Percentiles rank a stretch among this genome's conserved stretches.
Evolutionary conservation across 1,140 invertebrate species (phyloP).

Genomic region (Drosophila auraria): DNA sequence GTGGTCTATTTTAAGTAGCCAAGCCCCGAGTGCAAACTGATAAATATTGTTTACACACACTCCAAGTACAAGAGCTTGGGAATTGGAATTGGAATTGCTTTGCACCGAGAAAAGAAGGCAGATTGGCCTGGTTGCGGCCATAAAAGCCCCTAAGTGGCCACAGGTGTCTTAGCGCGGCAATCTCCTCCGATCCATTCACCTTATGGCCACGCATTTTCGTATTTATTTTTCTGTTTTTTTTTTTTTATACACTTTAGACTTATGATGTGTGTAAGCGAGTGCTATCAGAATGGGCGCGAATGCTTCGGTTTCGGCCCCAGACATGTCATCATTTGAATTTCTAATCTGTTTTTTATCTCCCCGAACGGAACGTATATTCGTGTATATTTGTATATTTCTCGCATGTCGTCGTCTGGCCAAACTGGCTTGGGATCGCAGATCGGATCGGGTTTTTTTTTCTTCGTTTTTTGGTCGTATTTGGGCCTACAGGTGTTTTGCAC

Average conservation of each 20-base stretch:
- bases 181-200: slow-evolving; percentile 49
- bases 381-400: slow-evolving; percentile 38
- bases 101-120: slow-evolving; percentile 49
- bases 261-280: slow-evolving; percentile 28
- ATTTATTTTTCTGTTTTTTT: not conserved
- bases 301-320: slow-evolving; percentile 38
- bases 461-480: slow-evolving; percentile 21
- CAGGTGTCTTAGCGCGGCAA: slow-evolving; percentile 54
- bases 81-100: slow-evolving; percentile 58
- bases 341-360: slow-evolving; percentile 80
- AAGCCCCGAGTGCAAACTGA: slow-evolving; percentile 57
- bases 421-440: slow-evolving; percentile 63
- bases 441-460: slow-evolving; percentile 53
- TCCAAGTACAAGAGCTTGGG: slow-evolving; percentile 36
- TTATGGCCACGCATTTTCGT: slow-evolving; percentile 42
- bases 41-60: slow-evolving; percentile 75
- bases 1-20: slow-evolving; percentile 59
- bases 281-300: slow-evolving; percentile 55
- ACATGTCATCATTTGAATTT: slow-evolving; percentile 77
- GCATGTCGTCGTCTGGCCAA: slow-evolving; percentile 57
- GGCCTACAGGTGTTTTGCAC: slow-evolving; percentile 81
- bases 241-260: not conserved
- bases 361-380: slow-evolving; percentile 5
- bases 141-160: slow-evolving; percentile 46
- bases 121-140: slow-evolving; percentile 18